These are phyloP conservation scores for Monopterus albus DNA, from an alignment of 2,113 vertebrate genomes.

Conservation along the genomic window DNA sequence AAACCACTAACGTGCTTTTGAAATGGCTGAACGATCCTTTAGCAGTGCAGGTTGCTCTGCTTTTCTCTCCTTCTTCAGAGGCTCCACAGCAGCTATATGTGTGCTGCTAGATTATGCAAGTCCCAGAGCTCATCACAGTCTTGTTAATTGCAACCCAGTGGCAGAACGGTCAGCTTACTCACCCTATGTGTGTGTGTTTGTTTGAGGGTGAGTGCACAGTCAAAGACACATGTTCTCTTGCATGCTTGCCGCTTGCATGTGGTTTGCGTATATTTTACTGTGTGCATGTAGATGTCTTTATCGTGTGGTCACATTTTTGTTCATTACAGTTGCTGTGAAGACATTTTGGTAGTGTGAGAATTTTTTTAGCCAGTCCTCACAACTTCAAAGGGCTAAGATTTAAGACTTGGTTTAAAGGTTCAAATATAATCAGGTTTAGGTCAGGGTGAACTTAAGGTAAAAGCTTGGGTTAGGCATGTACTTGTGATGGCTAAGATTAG, in stretches of 20 bases:
- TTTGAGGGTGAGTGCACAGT: background rate
- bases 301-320: too few relatives aligned
- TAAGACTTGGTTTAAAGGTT: too few relatives aligned
- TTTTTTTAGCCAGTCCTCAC: too few relatives aligned
- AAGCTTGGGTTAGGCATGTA: too few relatives aligned
- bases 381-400: too few relatives aligned
- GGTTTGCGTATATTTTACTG: background rate
- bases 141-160: constrained; percentile 60
- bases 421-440: too few relatives aligned
- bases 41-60: background rate
- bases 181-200: constrained; percentile 21
- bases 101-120: constrained; percentile 24
- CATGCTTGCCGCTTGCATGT: background rate
- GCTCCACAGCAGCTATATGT: constrained; percentile 20
- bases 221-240: background rate
- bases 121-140: constrained; percentile 64
- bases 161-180: constrained; percentile 60
- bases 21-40: background rate
- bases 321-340: too few relatives aligned
- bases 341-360: too few relatives aligned
- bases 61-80: background rate
- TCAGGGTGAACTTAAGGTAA: too few relatives aligned
- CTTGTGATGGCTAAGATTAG: too few relatives aligned
- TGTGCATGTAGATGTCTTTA: too few relatives aligned
- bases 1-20: background rate